Evolutionary conservation across 2,797 vertebrate species (phyloP).

Genomic region (Peromyscus aztecus): DNA sequence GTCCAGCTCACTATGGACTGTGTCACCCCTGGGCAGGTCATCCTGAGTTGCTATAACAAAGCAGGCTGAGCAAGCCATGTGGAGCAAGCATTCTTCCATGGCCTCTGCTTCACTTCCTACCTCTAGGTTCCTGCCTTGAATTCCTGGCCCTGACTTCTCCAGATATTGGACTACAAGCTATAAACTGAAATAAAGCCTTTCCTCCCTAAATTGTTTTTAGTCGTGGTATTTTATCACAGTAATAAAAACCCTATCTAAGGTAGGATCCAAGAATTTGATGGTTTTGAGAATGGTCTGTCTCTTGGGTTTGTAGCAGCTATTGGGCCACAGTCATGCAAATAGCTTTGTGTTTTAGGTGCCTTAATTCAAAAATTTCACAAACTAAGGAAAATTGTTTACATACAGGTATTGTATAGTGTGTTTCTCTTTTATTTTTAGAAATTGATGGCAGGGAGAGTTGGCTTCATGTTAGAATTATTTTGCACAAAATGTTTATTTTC

Average conservation of each 20-base stretch:
- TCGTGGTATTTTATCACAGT: neutral
- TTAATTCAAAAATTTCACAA: neutral
- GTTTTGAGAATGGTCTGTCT: neutral
- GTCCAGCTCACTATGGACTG: too few relatives aligned
- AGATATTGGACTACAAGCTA: neutral
- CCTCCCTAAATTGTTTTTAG: neutral
- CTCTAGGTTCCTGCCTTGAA: neutral
- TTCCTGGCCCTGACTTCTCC: neutral
- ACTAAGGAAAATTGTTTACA: neutral
- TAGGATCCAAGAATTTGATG: rapidly evolving
- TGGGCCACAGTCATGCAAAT: rapidly evolving
- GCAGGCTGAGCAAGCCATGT: neutral
- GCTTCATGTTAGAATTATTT: neutral
- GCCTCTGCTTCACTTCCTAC: neutral
- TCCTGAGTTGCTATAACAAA: too few relatives aligned
- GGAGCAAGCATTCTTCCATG: neutral
- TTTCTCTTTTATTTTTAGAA: constrained; percentile 42
- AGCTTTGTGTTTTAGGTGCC: neutral
- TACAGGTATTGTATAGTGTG: neutral
- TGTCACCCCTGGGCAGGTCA: too few relatives aligned
- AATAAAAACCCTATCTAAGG: neutral
- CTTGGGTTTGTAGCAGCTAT: rapidly evolving
- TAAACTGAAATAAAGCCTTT: neutral
- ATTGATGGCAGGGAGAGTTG: neutral
- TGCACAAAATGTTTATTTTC: neutral